Conservation (phyloP, 2,797 vertebrate species). For the Petrocephalus schoutedeni region DNA sequence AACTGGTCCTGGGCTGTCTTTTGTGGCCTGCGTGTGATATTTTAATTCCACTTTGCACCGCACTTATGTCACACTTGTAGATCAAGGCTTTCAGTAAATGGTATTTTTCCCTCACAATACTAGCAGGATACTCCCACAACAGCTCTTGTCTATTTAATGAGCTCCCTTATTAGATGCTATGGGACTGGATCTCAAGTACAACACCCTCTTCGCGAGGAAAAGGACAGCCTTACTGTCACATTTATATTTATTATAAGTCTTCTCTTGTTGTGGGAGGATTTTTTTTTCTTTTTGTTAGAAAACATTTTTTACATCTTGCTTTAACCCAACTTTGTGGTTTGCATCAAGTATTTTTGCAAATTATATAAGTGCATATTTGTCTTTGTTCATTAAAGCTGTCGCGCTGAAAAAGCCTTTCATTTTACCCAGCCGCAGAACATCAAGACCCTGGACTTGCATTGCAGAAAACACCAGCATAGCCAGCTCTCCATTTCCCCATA, state of each 20-base stretch:
- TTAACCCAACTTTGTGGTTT: neutral
- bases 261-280: neutral
- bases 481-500: neutral
- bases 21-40: neutral
- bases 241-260: slow-evolving; percentile 2
- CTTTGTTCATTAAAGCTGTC: neutral
- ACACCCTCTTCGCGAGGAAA: neutral
- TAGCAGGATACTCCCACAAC: neutral
- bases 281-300: neutral
- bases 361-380: neutral
- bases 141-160: neutral
- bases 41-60: neutral
- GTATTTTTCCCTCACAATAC: neutral
- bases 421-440: neutral
- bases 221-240: neutral
- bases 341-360: neutral
- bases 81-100: neutral
- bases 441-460: neutral
- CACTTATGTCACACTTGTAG: neutral
- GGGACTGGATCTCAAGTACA: neutral
- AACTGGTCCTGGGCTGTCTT: neutral
- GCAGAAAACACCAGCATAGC: neutral
- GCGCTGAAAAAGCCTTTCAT: neutral
- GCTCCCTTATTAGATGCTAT: neutral
- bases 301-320: neutral